Evolutionary conservation across 2,113 vertebrate species (phyloP).

Genomic region (Brevimyrus niger): DNA sequence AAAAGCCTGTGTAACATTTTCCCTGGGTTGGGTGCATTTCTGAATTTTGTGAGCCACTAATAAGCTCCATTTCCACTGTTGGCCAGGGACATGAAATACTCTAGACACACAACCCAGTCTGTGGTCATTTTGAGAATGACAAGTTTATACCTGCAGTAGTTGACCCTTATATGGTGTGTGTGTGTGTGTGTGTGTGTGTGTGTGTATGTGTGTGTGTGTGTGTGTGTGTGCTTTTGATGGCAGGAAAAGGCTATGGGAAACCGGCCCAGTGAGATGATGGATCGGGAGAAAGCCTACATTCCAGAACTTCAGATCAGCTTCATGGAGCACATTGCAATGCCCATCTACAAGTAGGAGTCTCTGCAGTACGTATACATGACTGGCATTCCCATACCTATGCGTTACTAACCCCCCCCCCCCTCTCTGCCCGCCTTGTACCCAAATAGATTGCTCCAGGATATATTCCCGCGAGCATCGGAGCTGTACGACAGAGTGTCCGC

Average conservation of each 20-base stretch:
- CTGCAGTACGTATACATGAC: background rate
- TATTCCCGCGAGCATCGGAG: slow-evolving; percentile 76
- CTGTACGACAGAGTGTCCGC: slow-evolving; percentile 84
- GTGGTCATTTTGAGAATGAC: background rate
- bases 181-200: background rate
- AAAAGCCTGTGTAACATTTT: background rate
- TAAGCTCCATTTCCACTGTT: background rate
- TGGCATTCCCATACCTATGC: background rate
- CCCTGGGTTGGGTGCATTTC: background rate
- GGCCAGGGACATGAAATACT: background rate
- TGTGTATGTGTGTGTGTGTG: background rate
- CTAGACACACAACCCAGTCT: background rate
- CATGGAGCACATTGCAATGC: slow-evolving; percentile 98
- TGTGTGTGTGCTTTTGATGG: slow-evolving; percentile 19
- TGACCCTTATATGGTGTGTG: background rate
- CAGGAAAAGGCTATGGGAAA: slow-evolving; percentile 99
- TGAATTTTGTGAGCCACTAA: background rate
- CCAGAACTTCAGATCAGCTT: slow-evolving; percentile 97
- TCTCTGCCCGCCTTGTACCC: background rate
- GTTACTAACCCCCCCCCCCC: background rate
- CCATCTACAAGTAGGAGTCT: slow-evolving; percentile 85
- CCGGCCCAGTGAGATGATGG: slow-evolving; percentile 97
- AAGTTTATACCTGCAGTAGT: background rate
- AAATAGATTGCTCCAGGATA: slow-evolving; percentile 80
- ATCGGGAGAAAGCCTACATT: slow-evolving; percentile 97